Conservation (phyloP, 2,113 vertebrate species). For the Artemisiospiza belli region DNA sequence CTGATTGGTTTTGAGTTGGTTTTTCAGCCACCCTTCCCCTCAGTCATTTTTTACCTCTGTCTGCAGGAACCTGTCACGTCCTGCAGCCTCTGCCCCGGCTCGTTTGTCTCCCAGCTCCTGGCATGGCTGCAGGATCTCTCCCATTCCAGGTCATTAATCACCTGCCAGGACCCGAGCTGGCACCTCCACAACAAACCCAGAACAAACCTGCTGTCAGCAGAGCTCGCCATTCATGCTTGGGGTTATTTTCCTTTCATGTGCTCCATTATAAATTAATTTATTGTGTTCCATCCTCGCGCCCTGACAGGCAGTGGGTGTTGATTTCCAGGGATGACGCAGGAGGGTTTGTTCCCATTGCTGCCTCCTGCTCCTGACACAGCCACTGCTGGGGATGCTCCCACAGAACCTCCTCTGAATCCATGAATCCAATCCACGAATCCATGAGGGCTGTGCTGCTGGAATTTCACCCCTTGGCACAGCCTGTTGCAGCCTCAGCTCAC, state of each 20-base stretch:
- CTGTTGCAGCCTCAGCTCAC: not conserved
- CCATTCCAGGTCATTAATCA: not conserved
- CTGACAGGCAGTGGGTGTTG: not conserved
- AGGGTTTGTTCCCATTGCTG: not conserved
- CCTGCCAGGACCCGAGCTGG: not conserved
- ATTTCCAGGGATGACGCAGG: not conserved
- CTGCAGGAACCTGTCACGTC: not conserved
- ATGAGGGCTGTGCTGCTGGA: not conserved
- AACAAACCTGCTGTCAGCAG: not conserved
- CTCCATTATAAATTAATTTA: not conserved
- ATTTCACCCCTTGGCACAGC: not conserved
- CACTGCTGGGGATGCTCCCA: not conserved
- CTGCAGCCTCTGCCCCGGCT: not conserved
- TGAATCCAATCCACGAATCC: not conserved
- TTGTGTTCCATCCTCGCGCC: not conserved
- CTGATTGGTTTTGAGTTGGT: not conserved
- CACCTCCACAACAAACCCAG: not conserved
- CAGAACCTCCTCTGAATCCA: not conserved
- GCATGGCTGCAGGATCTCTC: not conserved
- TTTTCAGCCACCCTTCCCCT: not conserved
- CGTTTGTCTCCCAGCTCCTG: not conserved
- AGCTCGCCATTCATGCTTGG: accelerated
- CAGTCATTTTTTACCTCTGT: not conserved
- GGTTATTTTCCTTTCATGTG: not conserved
- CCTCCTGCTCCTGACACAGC: not conserved